Conservation (phyloP, 2,113 vertebrate species). For the Lepidothrix coronata region DNA sequence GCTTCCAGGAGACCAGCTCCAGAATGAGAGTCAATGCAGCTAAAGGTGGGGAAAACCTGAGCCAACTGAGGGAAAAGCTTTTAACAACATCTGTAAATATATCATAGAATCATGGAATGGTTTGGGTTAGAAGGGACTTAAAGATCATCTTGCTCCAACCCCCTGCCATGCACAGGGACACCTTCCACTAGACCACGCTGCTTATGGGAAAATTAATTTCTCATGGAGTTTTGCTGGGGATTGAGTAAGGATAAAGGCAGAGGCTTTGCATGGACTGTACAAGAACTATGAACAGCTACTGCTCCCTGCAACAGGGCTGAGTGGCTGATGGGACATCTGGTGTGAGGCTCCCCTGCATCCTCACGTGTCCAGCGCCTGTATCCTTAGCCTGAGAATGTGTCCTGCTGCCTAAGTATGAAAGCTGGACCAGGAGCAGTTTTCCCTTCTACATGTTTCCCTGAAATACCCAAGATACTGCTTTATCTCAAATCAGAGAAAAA, state of each 20-base stretch:
- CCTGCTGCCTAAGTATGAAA: not conserved
- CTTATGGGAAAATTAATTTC: rapidly evolving
- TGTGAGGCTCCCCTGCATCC: not conserved
- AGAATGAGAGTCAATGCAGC: not conserved
- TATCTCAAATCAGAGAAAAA: not conserved
- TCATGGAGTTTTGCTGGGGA: not conserved
- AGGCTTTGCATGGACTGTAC: not conserved
- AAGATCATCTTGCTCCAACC: not conserved
- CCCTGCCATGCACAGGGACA: not conserved
- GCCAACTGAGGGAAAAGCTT: not conserved
- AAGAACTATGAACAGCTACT: not conserved
- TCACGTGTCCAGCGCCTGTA: not conserved
- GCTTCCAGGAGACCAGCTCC: not conserved
- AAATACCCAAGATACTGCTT: not conserved
- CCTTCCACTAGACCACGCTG: not conserved
- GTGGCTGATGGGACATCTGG: not conserved
- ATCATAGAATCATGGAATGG: not conserved
- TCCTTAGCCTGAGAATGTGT: not conserved
- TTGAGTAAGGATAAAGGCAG: not conserved
- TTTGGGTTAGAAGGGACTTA: not conserved
- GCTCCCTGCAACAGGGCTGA: not conserved
- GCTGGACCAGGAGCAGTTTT: not conserved
- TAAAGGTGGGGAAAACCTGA: not conserved
- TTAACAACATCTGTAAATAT: not conserved
- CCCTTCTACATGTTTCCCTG: not conserved